phyloP scores from a whole-genome alignment of 2,797 vertebrate genomes.

The Pyrrhura leucotis region DNA sequence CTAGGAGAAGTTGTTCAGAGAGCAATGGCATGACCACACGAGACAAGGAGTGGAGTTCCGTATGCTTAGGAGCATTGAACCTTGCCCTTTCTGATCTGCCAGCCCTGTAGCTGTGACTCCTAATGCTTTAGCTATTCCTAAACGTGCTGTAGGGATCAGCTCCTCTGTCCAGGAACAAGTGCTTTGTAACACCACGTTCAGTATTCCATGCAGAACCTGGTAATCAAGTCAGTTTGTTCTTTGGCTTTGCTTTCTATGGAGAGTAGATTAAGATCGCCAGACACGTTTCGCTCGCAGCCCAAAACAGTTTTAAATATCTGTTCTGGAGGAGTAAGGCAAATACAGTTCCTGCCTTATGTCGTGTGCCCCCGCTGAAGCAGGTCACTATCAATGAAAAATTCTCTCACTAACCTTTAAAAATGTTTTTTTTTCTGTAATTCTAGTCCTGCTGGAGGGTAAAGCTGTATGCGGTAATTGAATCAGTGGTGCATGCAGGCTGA shows the following conservation, averaged over 20 bases:
- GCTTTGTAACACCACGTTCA: background rate
- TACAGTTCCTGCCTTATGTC: background rate
- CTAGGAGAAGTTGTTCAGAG: background rate
- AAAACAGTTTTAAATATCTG: slow-evolving; percentile 1
- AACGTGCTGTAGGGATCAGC: background rate
- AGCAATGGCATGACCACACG: rapidly evolving
- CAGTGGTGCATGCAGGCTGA: slow-evolving; percentile 38
- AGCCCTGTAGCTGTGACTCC: background rate
- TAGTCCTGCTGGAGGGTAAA: slow-evolving; percentile 43
- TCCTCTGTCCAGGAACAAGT: background rate
- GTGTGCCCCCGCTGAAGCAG: background rate
- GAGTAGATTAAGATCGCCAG: slow-evolving; percentile 32
- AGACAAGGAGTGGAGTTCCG: background rate
- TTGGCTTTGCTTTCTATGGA: background rate
- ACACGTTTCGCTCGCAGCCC: background rate
- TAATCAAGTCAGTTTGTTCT: slow-evolving; percentile 29
- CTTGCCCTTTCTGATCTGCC: background rate
- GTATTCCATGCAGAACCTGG: background rate
- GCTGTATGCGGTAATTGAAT: slow-evolving; percentile 55
- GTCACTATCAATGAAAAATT: slow-evolving; percentile 51
- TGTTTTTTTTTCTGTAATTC: slow-evolving; percentile 40
- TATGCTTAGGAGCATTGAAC: background rate
- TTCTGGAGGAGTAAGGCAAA: slow-evolving; percentile 1
- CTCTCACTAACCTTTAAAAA: slow-evolving; percentile 60
- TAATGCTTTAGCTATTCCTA: background rate